Conservation (phyloP, 2,113 vertebrate species). For the Gyps fulvus region DNA sequence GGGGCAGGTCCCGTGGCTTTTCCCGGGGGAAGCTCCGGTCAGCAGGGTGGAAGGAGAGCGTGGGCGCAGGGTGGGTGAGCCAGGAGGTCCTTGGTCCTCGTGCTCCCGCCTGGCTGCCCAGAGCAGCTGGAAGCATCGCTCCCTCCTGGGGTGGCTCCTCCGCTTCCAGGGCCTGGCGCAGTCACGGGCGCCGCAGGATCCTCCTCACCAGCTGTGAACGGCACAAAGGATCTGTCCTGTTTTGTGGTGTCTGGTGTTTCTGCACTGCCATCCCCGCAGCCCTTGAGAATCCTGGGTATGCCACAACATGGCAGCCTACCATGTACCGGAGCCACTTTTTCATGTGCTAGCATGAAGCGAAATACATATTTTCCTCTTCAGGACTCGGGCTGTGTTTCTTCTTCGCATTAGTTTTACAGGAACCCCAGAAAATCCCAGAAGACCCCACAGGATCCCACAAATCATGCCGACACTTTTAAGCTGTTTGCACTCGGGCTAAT, state of each 20-base stretch:
- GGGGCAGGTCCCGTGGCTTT: neutral
- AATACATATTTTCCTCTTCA: neutral
- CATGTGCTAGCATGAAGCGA: neutral
- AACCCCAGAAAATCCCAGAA: neutral
- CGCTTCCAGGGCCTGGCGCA: neutral
- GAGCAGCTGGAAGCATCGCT: neutral
- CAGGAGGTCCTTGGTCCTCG: rapidly evolving
- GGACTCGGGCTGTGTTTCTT: neutral
- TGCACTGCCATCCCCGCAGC: neutral
- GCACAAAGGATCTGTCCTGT: neutral
- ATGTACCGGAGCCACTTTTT: neutral
- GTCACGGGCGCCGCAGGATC: neutral
- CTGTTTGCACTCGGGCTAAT: neutral
- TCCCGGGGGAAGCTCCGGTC: neutral
- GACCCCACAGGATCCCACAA: neutral
- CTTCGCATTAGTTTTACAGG: neutral
- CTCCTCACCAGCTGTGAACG: rapidly evolving
- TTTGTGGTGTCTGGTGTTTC: neutral
- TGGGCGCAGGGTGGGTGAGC: neutral
- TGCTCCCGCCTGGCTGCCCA: neutral
- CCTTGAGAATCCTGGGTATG: neutral
- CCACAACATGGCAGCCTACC: neutral
- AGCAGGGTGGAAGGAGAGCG: neutral
- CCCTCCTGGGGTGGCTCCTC: neutral
- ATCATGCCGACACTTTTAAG: neutral